Evolutionary conservation across 1,140 invertebrate genomes (phyloP).

Genomic region (Zaprionus lachaisei): DNA sequence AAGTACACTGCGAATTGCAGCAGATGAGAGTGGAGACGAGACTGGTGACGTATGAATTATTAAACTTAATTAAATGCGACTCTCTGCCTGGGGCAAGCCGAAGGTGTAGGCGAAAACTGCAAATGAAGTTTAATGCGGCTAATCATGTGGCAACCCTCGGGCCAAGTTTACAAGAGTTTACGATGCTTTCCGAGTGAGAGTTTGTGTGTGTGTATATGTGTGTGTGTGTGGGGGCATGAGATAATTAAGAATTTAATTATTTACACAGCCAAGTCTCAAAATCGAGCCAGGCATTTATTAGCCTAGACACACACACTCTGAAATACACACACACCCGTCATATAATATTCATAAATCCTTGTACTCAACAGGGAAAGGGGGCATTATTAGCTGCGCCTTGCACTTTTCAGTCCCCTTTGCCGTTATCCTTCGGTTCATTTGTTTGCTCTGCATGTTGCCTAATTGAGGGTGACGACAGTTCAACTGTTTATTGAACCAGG

Average conservation of each 20-base stretch:
- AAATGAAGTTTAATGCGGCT: conserved; percentile 63
- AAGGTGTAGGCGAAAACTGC: conserved; percentile 24
- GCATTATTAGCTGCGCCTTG: conserved; percentile 40
- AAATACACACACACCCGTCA: conserved; percentile 35
- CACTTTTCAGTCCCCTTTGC: conserved; percentile 45
- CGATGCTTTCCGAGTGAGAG: neutral
- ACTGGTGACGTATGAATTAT: conserved; percentile 66
- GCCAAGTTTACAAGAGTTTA: conserved; percentile 13
- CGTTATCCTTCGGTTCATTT: conserved; percentile 59
- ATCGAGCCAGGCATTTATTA: conserved; percentile 29
- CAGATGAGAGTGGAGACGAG: neutral
- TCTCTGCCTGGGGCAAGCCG: neutral
- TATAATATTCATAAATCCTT: conserved; percentile 80
- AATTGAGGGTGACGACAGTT: conserved; percentile 70
- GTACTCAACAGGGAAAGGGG: conserved; percentile 20
- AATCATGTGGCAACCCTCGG: conserved; percentile 40
- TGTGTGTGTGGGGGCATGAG: conserved; percentile 51
- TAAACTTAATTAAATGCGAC: conserved; percentile 77
- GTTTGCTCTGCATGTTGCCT: conserved; percentile 58
- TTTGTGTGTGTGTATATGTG: too few species aligned
- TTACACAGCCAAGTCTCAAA: conserved; percentile 55
- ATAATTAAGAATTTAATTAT: conserved; percentile 85
- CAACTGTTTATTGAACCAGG: conserved; percentile 55
- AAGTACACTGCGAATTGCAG: conserved; percentile 23
- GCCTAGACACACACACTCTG: conserved; percentile 32